These are phyloP conservation scores for Miichthys miiuy DNA, from an alignment of 2,797 vertebrate genomes.

Conservation along the genomic window DNA sequence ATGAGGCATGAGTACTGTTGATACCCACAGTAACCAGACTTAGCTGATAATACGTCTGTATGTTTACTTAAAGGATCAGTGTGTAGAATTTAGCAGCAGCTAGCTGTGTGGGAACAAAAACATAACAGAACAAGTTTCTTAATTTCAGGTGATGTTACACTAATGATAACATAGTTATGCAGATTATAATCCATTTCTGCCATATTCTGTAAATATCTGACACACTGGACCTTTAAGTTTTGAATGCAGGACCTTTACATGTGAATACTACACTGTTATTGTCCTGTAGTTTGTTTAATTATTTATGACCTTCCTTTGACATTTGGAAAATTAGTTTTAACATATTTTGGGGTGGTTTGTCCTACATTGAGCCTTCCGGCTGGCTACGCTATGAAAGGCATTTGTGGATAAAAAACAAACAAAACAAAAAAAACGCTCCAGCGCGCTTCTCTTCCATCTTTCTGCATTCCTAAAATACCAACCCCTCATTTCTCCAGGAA, in stretches of 20 bases:
- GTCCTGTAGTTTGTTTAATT: neutral
- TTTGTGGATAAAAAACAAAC: constrained; percentile 45
- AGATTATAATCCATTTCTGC: no score
- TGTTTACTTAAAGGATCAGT: neutral
- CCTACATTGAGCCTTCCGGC: constrained; percentile 25
- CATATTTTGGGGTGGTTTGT: constrained; percentile 24
- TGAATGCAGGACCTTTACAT: neutral
- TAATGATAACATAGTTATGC: no score
- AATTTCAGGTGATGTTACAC: no score
- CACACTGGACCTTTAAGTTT: neutral
- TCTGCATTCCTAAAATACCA: constrained; percentile 79
- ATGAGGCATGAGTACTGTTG: neutral
- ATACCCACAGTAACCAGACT: neutral
- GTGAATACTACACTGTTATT: neutral
- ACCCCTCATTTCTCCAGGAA: constrained; percentile 48
- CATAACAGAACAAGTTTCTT: no score
- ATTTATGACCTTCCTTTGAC: constrained; percentile 12
- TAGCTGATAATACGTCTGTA: neutral
- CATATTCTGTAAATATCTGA: no score
- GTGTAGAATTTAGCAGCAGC: no score
- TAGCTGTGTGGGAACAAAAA: no score
- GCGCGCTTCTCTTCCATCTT: constrained; percentile 71
- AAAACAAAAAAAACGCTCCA: constrained; percentile 19
- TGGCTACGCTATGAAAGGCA: constrained; percentile 63
- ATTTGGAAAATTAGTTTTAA: constrained; percentile 4